Conservation (phyloP, 2,888 invertebrate genomes). For the Tenthredo amoena region DNA sequence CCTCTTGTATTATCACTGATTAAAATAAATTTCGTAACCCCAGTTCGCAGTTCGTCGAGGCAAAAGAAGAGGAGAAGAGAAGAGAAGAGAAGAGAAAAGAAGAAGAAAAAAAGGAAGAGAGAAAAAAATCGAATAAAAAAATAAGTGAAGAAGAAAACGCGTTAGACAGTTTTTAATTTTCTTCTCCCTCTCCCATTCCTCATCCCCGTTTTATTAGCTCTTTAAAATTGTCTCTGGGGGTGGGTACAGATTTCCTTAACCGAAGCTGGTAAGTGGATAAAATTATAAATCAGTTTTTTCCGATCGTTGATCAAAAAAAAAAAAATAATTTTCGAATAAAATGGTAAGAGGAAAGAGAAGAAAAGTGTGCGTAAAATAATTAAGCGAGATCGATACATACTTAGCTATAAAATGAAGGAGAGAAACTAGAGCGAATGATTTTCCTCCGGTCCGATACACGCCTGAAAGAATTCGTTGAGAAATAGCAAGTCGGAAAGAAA, state of each 20-base stretch:
- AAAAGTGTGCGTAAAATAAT: not conserved
- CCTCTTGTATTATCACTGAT: not conserved
- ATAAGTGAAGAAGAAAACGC: not conserved
- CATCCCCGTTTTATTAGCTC: not conserved
- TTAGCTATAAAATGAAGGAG: not conserved
- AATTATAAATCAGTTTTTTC: not conserved
- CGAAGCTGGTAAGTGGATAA: not conserved
- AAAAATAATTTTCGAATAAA: conserved; percentile 38
- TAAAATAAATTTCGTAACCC: not conserved
- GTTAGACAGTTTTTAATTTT: not conserved
- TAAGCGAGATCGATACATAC: no score
- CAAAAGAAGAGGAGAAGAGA: not conserved
- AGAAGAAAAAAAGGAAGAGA: not conserved
- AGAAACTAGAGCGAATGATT: not conserved
- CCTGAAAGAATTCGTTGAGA: not conserved
- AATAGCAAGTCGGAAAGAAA: not conserved
- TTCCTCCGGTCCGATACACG: not conserved
- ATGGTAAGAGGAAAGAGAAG: not conserved
- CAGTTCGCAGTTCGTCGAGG: not conserved
- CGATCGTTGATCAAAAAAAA: not conserved
- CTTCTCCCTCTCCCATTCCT: not conserved
- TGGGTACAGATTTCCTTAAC: not conserved
- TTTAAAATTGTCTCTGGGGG: not conserved
- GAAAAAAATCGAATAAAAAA: not conserved
- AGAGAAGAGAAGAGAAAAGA: not conserved